Evolutionary conservation across 2,888 invertebrate genomes (phyloP).

Genomic region (Drosophila nr. medialis): DNA sequence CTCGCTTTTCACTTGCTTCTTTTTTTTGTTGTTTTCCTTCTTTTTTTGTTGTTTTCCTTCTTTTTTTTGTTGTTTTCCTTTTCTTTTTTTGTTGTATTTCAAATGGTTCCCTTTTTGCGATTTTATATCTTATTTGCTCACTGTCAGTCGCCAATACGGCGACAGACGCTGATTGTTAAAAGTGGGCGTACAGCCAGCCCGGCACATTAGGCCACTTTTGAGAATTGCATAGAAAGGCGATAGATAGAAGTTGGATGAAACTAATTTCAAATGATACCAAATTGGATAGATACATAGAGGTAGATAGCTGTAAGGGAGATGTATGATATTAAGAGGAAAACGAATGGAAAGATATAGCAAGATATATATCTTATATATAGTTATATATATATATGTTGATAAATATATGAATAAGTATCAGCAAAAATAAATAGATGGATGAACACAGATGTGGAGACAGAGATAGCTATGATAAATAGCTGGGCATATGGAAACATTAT

Average conservation of each 20-base stretch:
- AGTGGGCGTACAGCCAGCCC: not conserved
- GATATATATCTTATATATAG: no score
- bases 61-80: not conserved
- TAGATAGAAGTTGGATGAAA: not conserved
- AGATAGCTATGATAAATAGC: not conserved
- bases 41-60: no score
- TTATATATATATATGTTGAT: no score
- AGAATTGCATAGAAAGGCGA: constrained; percentile 29
- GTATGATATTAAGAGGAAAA: not conserved
- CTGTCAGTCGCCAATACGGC: constrained; percentile 40
- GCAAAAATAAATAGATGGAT: not conserved
- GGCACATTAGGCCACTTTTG: not conserved
- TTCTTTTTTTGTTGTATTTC: not conserved
- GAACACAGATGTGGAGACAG: no score
- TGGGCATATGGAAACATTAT: not conserved
- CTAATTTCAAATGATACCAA: not conserved
- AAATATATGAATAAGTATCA: not conserved
- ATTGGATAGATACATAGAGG: not conserved
- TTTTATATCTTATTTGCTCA: constrained; percentile 10
- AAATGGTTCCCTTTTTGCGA: not conserved
- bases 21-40: not conserved
- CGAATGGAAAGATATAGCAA: not conserved
- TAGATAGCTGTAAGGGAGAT: not conserved
- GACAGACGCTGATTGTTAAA: not conserved
- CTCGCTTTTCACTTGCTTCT: constrained; percentile 1